Base-by-base conservation (phyloP, 2,113 vertebrate species). In the Cardinalis cardinalis region DNA sequence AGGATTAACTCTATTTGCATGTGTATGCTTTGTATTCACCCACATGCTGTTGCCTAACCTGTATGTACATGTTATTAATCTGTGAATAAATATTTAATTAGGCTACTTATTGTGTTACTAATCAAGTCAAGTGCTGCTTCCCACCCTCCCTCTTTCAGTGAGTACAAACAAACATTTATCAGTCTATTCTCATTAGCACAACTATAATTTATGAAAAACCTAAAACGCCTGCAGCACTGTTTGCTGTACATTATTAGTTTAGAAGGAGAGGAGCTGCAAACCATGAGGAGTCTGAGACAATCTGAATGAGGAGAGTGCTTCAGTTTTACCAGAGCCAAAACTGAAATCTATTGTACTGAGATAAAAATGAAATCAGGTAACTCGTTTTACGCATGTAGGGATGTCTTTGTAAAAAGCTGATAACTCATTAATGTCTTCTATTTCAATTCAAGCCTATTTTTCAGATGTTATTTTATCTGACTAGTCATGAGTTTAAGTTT, bases 31-130 rank as follows among this genome's bases (percentile, higher is more conserved):
- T 95, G 92, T 92, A 91, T 95, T 95, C 96, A 95, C 93, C 93
- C 96, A 96, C 95, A 92, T 94, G 88, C 90, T 96, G 78, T 94
- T 95, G 83, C 95, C 94, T 81, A 95, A 96, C 96, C 93, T 96
- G 96, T 95, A 95, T 81, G 86, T 96, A 95, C 96, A 96, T 70
- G 96, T 96, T 96, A 95, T 90, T 95, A 94, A 95, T 94, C 95
- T 94, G 75, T 96, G 96, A 95, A 96, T 96, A 96, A 96, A 96
- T 97, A 96, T 96, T 97, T 97, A 96, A 97, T 96, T 96, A 96
- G 95, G 94, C 92, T 93, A 88, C 84, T 96, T 96, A 96, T 96
- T 96, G 94, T 95, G 93, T 96, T 96, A 94, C 94, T 97, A 96
- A 97, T 97, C 96, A 97, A 95, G 92, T 96, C 93, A 95, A 95